Conservation (phyloP, 2,113 vertebrate species). For the Chelonoidis abingdonii region DNA sequence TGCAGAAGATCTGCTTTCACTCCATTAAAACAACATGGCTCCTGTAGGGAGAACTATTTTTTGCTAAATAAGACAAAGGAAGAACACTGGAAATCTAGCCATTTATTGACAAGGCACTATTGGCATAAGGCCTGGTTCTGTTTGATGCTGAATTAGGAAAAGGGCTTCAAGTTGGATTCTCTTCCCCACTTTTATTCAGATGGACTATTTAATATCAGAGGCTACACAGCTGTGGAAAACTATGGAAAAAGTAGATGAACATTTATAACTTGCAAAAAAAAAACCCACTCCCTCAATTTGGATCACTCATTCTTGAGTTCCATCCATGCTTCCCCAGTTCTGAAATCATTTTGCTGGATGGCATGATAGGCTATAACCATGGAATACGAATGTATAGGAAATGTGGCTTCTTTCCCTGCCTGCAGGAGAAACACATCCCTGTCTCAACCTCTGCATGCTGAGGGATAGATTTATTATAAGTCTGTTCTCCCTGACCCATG, state of each 20-base stretch:
- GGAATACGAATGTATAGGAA: neutral
- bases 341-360: neutral
- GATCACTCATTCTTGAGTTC: neutral
- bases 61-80: neutral
- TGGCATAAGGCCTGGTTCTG: neutral
- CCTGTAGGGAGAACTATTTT: neutral
- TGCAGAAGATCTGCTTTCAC: neutral
- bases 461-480: neutral
- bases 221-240: neutral
- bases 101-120: neutral
- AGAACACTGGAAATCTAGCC: neutral
- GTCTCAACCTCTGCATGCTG: neutral
- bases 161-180: neutral
- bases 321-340: neutral
- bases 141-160: neutral
- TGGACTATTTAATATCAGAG: neutral
- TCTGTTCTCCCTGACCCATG: neutral
- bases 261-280: neutral
- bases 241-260: neutral
- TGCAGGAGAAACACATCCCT: neutral
- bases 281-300: neutral
- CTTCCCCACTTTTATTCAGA: neutral
- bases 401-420: rapidly evolving
- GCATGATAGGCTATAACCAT: neutral
- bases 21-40: neutral